Percentiles rank a stretch among this genome's conserved stretches.
Evolutionary conservation across 2,888 invertebrate genomes (phyloP).

Genomic region (Himalopsyche kuldschensis): DNA sequence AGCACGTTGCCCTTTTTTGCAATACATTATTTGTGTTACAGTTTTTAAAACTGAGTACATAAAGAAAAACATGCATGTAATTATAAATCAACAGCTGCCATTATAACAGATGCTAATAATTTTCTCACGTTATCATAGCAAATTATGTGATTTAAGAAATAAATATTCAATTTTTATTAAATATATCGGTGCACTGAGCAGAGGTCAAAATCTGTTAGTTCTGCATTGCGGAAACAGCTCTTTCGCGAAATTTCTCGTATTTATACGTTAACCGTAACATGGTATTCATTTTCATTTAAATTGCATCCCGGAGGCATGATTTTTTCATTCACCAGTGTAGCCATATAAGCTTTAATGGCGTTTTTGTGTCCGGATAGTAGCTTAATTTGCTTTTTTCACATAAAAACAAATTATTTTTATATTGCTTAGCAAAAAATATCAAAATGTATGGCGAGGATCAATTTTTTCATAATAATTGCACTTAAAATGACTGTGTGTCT

Average conservation of each 20-base stretch:
- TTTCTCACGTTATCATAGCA: too few species aligned
- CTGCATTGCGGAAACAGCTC: background rate
- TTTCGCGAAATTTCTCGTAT: background rate
- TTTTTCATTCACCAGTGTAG: slow-evolving; percentile 9
- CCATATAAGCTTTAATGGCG: slow-evolving; percentile 13
- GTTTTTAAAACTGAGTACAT: too few species aligned
- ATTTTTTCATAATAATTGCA: too few species aligned
- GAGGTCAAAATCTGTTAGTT: background rate
- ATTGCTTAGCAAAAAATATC: background rate
- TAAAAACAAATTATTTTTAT: background rate
- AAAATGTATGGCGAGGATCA: background rate
- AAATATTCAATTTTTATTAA: too few species aligned
- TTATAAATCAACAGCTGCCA: too few species aligned
- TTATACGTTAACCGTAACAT: slow-evolving; percentile 3
- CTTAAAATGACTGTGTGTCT: too few species aligned
- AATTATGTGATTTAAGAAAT: too few species aligned
- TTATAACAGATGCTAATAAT: too few species aligned
- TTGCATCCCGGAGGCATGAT: slow-evolving; percentile 18
- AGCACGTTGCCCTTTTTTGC: too few species aligned
- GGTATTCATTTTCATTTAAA: slow-evolving; percentile 25
- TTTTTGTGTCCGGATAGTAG: slow-evolving; percentile 11
- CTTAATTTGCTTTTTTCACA: background rate
- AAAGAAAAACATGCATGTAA: too few species aligned
- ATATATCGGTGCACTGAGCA: background rate
- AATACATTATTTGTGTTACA: too few species aligned